phyloP scores from a whole-genome alignment of 2,888 invertebrate species.

The Exocentrus adspersus region DNA sequence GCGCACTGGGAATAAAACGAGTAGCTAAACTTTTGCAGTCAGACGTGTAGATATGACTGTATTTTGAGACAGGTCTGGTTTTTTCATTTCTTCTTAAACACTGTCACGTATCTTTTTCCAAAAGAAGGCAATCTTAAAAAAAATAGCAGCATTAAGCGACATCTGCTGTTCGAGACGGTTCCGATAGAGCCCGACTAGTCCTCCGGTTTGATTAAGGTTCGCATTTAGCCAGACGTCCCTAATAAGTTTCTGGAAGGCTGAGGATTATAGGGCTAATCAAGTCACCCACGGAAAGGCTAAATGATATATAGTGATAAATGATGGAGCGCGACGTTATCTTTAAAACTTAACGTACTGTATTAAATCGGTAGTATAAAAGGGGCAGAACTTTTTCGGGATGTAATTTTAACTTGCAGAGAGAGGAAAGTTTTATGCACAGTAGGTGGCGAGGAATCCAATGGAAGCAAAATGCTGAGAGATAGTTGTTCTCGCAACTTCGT shows the following conservation, averaged over 20 bases:
- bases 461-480: too few relatives aligned
- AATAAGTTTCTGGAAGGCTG: constrained; percentile 26
- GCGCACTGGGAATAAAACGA: too few relatives aligned
- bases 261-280: constrained; percentile 25
- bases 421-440: neutral
- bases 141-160: too few relatives aligned
- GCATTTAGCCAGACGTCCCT: constrained; percentile 18
- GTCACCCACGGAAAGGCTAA: constrained; percentile 23
- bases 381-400: constrained; percentile 4
- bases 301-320: constrained; percentile 26
- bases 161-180: constrained; percentile 4
- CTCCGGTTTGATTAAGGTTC: constrained; percentile 16
- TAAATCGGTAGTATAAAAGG: constrained; percentile 5
- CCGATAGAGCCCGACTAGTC: neutral
- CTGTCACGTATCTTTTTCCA: too few relatives aligned
- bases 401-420: neutral
- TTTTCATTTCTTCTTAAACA: too few relatives aligned
- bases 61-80: too few relatives aligned
- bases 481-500: too few relatives aligned
- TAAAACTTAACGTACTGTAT: constrained; percentile 17
- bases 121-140: too few relatives aligned
- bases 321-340: constrained; percentile 20
- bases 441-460: too few relatives aligned
- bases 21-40: too few relatives aligned
- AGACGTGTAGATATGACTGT: too few relatives aligned